These are phyloP conservation scores for Minunthozetes semirufus DNA, from an alignment of 2,888 invertebrate genomes.

Conservation along the genomic window DNA sequence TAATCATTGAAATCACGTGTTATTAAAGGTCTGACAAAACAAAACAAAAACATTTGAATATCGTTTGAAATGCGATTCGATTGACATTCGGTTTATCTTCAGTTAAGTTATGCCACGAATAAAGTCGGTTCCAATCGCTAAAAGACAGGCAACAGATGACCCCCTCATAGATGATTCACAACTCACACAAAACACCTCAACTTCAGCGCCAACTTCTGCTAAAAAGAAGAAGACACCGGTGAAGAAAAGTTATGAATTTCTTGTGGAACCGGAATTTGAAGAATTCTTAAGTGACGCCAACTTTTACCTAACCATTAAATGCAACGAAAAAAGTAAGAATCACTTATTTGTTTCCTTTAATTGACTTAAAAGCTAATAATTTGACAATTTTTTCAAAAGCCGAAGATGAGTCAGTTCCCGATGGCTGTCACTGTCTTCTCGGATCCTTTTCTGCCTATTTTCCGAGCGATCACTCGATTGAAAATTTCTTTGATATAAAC, in stretches of 20 bases:
- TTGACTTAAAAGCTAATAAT: background rate
- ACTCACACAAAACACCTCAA: background rate
- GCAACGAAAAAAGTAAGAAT: background rate
- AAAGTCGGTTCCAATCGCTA: background rate
- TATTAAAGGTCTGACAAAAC: background rate
- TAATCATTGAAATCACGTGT: background rate
- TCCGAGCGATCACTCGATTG: background rate
- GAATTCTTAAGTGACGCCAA: constrained; percentile 19
- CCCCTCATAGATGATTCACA: background rate
- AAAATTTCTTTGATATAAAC: background rate
- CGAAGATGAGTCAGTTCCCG: background rate
- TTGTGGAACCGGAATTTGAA: background rate
- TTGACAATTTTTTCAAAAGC: background rate
- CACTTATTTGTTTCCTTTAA: background rate
- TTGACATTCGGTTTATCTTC: background rate
- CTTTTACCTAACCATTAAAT: constrained; percentile 12
- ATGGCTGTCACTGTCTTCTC: constrained; percentile 9
- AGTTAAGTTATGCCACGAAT: background rate
- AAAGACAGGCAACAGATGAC: background rate
- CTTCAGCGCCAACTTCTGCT: no score
- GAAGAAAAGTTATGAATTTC: constrained; percentile 9
- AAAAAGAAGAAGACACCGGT: background rate
- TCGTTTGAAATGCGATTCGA: background rate
- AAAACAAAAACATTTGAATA: constrained; percentile 1
- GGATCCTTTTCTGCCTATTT: background rate